phyloP scores from a whole-genome alignment of 2,113 vertebrate genomes.

The Potamarius usumacintae region DNA sequence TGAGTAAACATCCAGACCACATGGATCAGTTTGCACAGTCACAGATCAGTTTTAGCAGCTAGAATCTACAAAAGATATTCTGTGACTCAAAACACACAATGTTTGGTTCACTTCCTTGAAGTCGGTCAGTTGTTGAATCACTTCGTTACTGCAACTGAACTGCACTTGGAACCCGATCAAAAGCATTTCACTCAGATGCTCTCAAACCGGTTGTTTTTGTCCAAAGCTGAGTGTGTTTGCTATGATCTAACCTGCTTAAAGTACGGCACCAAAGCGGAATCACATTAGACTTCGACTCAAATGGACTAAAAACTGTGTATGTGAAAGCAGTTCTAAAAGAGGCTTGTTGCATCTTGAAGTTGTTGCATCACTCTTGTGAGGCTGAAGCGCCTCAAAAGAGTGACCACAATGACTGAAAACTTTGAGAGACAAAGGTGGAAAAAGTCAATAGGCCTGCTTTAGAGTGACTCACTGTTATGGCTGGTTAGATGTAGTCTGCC shows the following conservation, averaged over 20 bases:
- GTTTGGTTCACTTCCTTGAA: neutral
- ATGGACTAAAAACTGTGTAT: neutral
- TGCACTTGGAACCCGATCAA: neutral
- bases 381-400: neutral
- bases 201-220: neutral
- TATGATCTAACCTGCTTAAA: neutral
- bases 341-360: no score
- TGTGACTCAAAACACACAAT: neutral
- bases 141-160: neutral
- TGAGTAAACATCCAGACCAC: neutral
- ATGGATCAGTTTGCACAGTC: neutral
- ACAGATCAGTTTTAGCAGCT: neutral
- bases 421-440: neutral
- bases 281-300: neutral
- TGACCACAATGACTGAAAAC: neutral
- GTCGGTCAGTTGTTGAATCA: neutral
- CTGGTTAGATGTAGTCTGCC: neutral
- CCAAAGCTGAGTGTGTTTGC: neutral
- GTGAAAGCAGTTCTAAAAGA: neutral
- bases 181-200: neutral
- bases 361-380: neutral
- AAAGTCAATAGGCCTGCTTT: neutral
- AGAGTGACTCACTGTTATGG: neutral
- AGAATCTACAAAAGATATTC: neutral
- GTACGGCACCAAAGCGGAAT: neutral